Evolutionary conservation across 2,888 invertebrate species (phyloP).

Genomic region (Oligia fasciuncula): DNA sequence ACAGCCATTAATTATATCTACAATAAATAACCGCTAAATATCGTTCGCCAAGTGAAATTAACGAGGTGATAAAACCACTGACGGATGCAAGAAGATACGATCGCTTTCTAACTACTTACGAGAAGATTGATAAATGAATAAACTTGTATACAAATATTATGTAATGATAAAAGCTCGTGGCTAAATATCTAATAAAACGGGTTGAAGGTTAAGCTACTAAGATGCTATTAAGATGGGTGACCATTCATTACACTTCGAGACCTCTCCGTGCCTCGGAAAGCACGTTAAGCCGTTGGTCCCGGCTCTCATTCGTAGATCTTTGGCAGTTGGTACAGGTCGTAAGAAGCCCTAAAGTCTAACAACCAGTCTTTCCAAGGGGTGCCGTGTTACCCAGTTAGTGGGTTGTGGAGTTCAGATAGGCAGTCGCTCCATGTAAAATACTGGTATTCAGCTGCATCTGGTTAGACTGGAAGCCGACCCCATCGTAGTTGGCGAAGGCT

Average conservation of each 20-base stretch:
- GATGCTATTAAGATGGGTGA: background rate
- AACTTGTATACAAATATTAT: background rate
- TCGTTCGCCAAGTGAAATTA: slow-evolving; percentile 41
- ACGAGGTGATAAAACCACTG: slow-evolving; percentile 40
- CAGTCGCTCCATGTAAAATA: background rate
- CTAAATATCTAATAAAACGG: background rate
- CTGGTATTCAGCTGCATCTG: background rate
- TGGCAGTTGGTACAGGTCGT: background rate
- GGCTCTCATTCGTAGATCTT: background rate
- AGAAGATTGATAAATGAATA: slow-evolving; percentile 24
- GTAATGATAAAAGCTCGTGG: background rate
- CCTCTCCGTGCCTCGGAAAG: background rate
- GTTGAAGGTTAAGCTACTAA: too few species aligned
- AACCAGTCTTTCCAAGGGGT: background rate
- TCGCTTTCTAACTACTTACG: slow-evolving; percentile 41
- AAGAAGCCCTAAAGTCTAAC: background rate
- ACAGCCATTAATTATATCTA: slow-evolving; percentile 1
- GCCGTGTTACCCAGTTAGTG: background rate
- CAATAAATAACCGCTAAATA: slow-evolving; percentile 12
- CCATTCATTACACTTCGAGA: background rate
- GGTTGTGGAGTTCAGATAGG: background rate
- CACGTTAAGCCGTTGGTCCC: background rate
- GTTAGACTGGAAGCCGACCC: background rate
- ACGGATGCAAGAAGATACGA: slow-evolving; percentile 20
- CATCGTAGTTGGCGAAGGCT: background rate